These are phyloP conservation scores for Anseranas semipalmata DNA, from an alignment of 2,113 vertebrate genomes.

Conservation along the genomic window DNA sequence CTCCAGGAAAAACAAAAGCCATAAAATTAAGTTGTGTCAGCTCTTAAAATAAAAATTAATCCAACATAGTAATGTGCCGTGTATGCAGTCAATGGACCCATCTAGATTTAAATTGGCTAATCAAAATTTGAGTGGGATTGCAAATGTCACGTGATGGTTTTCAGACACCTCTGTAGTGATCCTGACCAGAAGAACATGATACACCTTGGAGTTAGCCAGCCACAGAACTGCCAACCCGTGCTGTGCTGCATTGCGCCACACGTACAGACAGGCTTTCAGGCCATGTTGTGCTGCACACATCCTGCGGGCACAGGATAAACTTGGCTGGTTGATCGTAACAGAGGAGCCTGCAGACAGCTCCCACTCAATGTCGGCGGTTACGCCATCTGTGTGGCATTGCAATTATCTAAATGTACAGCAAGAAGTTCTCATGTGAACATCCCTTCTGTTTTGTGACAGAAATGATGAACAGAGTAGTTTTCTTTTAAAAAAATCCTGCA, in stretches of 20 bases:
- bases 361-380: fast-evolving
- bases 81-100: neutral
- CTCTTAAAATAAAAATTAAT: neutral
- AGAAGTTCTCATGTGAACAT: neutral
- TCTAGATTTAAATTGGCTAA: neutral
- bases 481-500: neutral
- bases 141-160: neutral
- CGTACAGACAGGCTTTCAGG: neutral
- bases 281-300: neutral
- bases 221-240: fast-evolving
- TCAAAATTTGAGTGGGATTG: neutral
- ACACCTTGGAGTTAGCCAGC: fast-evolving
- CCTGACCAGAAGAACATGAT: neutral
- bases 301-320: neutral
- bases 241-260: neutral
- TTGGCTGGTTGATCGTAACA: neutral
- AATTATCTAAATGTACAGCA: neutral
- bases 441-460: neutral
- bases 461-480: neutral
- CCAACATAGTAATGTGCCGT: neutral
- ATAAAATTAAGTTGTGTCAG: neutral
- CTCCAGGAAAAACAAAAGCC: slow-evolving; percentile 40
- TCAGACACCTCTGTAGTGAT: neutral
- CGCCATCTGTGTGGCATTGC: fast-evolving
- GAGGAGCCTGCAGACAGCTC: neutral